Evolutionary conservation across 2,797 vertebrate genomes (phyloP), one percentile per base, ranked within the genome.

Genomic region (Numenius phaeopus): DNA sequence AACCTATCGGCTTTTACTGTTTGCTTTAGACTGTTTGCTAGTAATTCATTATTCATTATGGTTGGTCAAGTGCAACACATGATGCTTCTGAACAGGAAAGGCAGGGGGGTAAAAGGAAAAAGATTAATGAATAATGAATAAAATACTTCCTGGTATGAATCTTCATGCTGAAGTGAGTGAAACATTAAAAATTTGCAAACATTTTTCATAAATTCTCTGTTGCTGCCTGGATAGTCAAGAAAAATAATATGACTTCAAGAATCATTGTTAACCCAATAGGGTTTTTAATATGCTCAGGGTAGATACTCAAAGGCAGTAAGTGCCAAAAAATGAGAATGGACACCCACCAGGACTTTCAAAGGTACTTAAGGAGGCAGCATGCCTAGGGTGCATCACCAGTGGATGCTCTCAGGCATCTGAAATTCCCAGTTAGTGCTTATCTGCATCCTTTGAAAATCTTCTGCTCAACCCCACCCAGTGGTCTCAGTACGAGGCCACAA

Each of bases 21-120:
- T 95, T 95, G 82, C 94, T 83, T 91, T 93, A 65, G 75, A 89
- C n/a, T 76, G 62, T 95, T 95, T 93, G 82, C 92, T 89, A 58
- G 75, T 71, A 59, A 96, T 93, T 94, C 78, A 89, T 96, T 94
- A 96, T 93, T 96, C 90, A 96, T 93, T 57, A 52, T 50, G 11
- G 52, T 22, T 91, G 92, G 82, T 85, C 95, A 95, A 89, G 78
- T 72, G 82, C 58, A 93, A 76, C 58, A 69, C 82, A 46, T 49
- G 87, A 55, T 66, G 82, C n/a, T 89, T 87, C 75, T 91, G 94
- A 91, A 84, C 42, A 80, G 75, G 67, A 78, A 89, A 67, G 49
- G 19, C 0, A 14, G 27, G 30, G 44, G 62, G 27, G 32, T 26
- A 27, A 89, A 71, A 47, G 22, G 30, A 40, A 84, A 84, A 89